Percentiles rank a stretch among this genome's conserved stretches.
These are phyloP conservation scores for Lissocephala sabroskyi DNA, from an alignment of 2,888 invertebrate species.

Conservation along the genomic window DNA sequence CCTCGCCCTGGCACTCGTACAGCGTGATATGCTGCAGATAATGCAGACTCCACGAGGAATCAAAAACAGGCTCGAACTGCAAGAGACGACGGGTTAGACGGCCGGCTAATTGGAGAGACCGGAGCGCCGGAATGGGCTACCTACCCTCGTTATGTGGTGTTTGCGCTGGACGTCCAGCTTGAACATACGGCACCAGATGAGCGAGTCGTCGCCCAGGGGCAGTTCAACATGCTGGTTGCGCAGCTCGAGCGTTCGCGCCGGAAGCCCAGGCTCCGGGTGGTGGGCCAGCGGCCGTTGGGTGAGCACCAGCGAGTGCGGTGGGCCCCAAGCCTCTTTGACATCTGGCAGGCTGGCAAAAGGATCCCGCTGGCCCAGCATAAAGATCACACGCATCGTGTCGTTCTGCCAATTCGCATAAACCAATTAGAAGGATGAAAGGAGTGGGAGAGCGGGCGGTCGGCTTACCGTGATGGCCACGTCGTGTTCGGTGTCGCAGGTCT, in stretches of 20 bases:
- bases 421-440: too few relatives aligned
- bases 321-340: conserved; percentile 72
- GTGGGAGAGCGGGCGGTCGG: too few relatives aligned
- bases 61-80: conserved; percentile 79
- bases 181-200: conserved; percentile 78
- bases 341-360: conserved; percentile 75
- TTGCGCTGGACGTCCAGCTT: conserved; percentile 75
- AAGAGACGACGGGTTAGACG: conserved; percentile 34
- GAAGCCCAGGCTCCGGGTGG: too few relatives aligned
- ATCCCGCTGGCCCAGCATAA: conserved; percentile 77
- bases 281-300: conserved; percentile 73
- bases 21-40: conserved; percentile 79
- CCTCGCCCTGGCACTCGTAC: conserved; percentile 78
- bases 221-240: conserved; percentile 75
- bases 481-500: conserved; percentile 83
- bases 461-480: conserved; percentile 78
- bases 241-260: conserved; percentile 73
- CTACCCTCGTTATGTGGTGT: conserved; percentile 78
- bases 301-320: conserved; percentile 76
- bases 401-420: too few relatives aligned
- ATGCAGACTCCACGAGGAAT: conserved; percentile 74
- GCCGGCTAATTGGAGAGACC: neutral
- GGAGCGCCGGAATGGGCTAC: too few relatives aligned
- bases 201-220: conserved; percentile 75
- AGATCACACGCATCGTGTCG: conserved; percentile 77